Base-by-base conservation (phyloP, 2,888 invertebrate species). In the Yponomeuta sedellus region DNA sequence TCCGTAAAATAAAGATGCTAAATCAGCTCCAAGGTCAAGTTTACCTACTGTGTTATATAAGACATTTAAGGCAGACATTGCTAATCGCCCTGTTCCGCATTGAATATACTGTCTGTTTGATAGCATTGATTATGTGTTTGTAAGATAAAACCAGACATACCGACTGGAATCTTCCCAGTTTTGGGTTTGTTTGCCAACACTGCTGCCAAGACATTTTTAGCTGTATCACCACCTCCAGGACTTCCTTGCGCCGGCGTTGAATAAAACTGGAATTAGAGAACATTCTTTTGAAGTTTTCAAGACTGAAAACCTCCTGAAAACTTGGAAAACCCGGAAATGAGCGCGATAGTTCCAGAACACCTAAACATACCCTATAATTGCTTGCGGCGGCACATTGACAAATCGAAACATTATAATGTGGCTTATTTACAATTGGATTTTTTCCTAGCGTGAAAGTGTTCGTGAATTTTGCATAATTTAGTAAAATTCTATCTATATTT, bases 141-240 rank as follows among this genome's bases (percentile, higher is more conserved):
- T 16, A 16, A 16, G 10, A 16, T 16, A 52, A 22, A 20, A 39
- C 8, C 58, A 10, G 20, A 75, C 91, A 85, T 81, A 91, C 91
- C 91, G 77, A 88, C 84, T 74, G 91, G 91, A 73, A 89, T 89
- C 84, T 90, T 90, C 61, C 89, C 88, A 70, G 83, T 84, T 79
- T 91, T 91, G 4, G 89, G 88, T 78, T 84, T 90, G 78, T 91
- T 91, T 72, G 88, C 83, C 74, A 92, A 81, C 69, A 91, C 90
- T 10, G 89, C 90, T 65, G 92, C 90, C 74, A 92, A 77, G 61
- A 92, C 88, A 83, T 91, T 88, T 81, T 88, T 88, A n/a, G 91
- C 90, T 4, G 88, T 68, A 72, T 91, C 88, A 39, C 77, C 68
- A 11, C 80, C 78, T 66, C 76, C 77, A 28, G 74, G n/a, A 70